Base-by-base conservation (phyloP, 2,888 invertebrate genomes). In the Sinelater perroti region DNA sequence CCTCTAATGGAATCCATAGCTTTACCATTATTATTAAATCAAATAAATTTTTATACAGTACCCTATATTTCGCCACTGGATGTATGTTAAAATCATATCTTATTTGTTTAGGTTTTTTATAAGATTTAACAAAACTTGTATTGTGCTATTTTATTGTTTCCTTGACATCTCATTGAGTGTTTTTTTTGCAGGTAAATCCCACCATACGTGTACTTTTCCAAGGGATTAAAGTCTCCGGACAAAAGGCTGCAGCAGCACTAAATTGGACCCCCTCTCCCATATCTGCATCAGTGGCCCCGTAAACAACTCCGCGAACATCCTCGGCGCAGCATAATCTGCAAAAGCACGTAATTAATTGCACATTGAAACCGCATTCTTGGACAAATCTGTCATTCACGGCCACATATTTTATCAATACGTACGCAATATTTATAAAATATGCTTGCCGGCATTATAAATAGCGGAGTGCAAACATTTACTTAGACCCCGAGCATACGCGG, bases 341-440 rank as follows among this genome's bases (percentile, higher is more conserved):
- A 24, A 26, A 24, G 21, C 40, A 20, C 40, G 40, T 40, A 40
- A 40, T 40, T 40, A 40, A 40, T 40, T 40, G 40, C 38, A 40
- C 38, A 40, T 40, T 40, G 24, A 40, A 40, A 21, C 38, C 21
- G 38, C 40, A 40, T 40, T 40, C 40, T 40, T 13, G 14, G 14
- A 40, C 40, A 40, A 40, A 40, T 40, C 40, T 24, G 24, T 40
- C 40, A 40, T 40, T 24, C 38, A 20, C 38, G 11, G 13, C 21
- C 38, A 13, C 21, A 38, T 38, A 38, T 38, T 38, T 38, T 24
- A 40, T 24, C 8, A 40, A 40, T 40, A 24, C 40, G 5, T 24
- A 40, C 40, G 40, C 40, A 40, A 40, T 40, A 40, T 40, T 40
- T 40, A 24, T 40, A 24, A 40, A 40, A 24, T 40, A 24, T 20